Base-by-base conservation (phyloP, 92 coral and sea anemone species). In the Siderastrea siderea region DNA sequence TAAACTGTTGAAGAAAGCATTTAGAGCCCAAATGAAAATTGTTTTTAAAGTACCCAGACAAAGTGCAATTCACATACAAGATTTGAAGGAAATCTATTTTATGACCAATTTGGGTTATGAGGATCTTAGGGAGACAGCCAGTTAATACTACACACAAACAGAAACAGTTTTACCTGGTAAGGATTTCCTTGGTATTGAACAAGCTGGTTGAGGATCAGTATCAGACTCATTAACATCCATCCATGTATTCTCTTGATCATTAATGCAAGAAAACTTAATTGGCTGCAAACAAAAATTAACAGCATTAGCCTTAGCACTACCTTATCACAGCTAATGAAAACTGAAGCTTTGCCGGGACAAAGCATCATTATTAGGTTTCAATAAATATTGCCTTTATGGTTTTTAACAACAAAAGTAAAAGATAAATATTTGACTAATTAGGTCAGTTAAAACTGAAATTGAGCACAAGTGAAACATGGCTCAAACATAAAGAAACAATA, bases 121-220 rank as follows among this genome's bases (percentile, higher is more conserved):
- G n/a, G n/a, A n/a, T n/a, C n/a, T n/a, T n/a, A n/a, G n/a, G n/a
- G n/a, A n/a, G n/a, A n/a, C n/a, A n/a, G n/a, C n/a, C n/a, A n/a
- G n/a, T n/a, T 26, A 26, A 26, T 26, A 26, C 38, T 26, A 26
- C 6, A 8, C 38, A 38, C 14, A 11, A 2, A 48, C 43, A 48
- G 13, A 63, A 3, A 54, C 15, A 13, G 58, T 8, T 4, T 7
- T 88, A 95, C 98, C 98, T 95, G 87, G 85, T 7, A 95, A 76
- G 15, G 89, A 82, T 79, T 84, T 88, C 69, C 78, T 84, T 85
- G 96, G 94, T 77, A 80, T 46, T 55, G 85, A 83, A 86, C 93
- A 94, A 47, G 90, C 52, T 51, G 98, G 98, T 43, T 68, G 87
- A 19, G 93, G 91, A 52, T 93, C 93, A 11, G 93, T 61, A 5